Base-by-base conservation (phyloP, 2,888 invertebrate genomes). In the Camponotus fellah region DNA sequence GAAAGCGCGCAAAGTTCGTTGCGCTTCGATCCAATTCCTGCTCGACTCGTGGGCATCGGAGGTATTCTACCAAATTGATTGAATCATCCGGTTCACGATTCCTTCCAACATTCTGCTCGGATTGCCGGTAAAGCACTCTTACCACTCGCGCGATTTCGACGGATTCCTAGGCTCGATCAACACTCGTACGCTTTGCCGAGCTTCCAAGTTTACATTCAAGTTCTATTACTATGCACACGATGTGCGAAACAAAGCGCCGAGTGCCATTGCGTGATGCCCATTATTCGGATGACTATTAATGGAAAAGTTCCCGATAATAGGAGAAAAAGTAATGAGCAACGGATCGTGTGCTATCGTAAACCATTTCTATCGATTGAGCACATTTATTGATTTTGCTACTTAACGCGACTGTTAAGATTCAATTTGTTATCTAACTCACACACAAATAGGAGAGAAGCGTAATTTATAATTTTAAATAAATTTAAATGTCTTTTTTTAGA, bases 141-240 rank as follows among this genome's bases (percentile, higher is more conserved):
- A 58, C 83, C 76, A 49, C 82, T 49, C 46, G 77, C 82, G 71
- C 83, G 72, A 86, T 85, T 77, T 80, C 76, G 83, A 69, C 83
- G 69, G 87, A 87, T 83, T 85, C 76, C 83, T 46, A 82, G 60
- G 82, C 72, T 88, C 71, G 83, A 90, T 86, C 83, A 89, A 89
- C 90, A 89, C 84, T 86, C 64, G 66, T 80, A 53, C 53, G 64
- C 65, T 74, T n/a, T 32, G 34, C 21, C 58, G 71, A 43, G 71
- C 71, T 37, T 37, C 21, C 46, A 60, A 80, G 72, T 80, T 80
- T 80, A 72, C 72, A 62, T 60, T 46, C 43, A 46, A 46, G 72
- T 49, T 21, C n/a, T 60, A 53, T 49, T 49, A 21, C 34, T 58
- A 58, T 80, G 72, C 58, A 79, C 34, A 71, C 72, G 26, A 12